Evolutionary conservation across 2,888 invertebrate genomes (phyloP), one percentile per base, ranked within the genome.

Genomic region (Lathronympha strigana): DNA sequence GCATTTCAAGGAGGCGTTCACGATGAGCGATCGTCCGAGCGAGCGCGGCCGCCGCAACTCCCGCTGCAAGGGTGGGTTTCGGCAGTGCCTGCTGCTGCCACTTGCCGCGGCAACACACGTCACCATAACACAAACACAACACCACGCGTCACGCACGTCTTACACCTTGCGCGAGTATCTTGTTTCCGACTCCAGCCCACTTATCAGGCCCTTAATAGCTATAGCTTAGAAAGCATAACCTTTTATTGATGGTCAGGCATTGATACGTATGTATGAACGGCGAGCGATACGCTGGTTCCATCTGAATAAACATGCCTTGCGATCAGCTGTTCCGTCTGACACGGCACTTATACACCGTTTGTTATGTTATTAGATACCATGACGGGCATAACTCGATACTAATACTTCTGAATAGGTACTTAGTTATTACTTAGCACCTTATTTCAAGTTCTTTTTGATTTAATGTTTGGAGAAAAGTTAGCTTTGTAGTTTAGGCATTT

Each of bases 1-100:
- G 92, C 92, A 92, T 91, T 90, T 92, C 92, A 92, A 91, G 85
- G 90, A 91, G 90, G 86, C 90, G 83, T 90, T 91, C 89, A 89
- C 90, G 84, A 92, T 92, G 92, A 92, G 88, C 92, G 92, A 92
- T 88, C 90, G 90, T 87, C 90, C 90, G 83, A 89, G 81, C 88
- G 92, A 91, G 85, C 90, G 91, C 83, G 90, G 87, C 83, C 90
- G 90, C 80, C 92, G 90, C 87, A 90, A 90, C 86, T 90, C 90
- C 76, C 91, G 91, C 81, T 90, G 90, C 90, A 92, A 90, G 89
- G 90, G 91, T 92, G 82, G 84, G 91, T 92, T 84, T 84, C 72
- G 70, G 69, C 76, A 73, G 80, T 82, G 83, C 74, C 58, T 66
- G 63, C 68, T 69, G 31, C 43, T 66, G 67, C 67, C 68, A 63